These are phyloP conservation scores for Eurytoma adleriae DNA, from an alignment of 2,888 invertebrate species.

Conservation along the genomic window DNA sequence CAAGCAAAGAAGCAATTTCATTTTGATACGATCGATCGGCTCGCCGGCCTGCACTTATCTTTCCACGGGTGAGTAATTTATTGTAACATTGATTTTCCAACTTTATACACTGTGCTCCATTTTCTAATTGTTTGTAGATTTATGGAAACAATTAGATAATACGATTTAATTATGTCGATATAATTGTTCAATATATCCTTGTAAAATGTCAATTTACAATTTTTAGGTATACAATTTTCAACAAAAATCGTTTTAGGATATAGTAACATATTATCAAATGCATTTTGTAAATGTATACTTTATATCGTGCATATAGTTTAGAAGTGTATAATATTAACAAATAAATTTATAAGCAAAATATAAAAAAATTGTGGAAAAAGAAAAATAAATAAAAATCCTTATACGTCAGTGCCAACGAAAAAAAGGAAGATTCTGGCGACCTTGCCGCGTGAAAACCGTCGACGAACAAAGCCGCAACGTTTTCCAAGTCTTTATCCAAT, in stretches of 20 bases:
- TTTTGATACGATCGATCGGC: conserved; percentile 18
- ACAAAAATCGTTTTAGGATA: too few relatives aligned
- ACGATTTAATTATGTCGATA: too few relatives aligned
- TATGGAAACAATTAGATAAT: too few relatives aligned
- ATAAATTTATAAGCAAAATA: neutral
- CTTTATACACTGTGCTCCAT: neutral
- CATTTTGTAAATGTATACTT: neutral
- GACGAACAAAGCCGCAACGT: conserved; percentile 35
- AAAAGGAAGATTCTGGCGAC: conserved; percentile 38
- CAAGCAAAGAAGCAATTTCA: conserved; percentile 29
- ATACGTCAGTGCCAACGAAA: conserved; percentile 29
- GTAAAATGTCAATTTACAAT: too few relatives aligned
- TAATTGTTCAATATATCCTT: too few relatives aligned
- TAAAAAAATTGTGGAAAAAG: neutral
- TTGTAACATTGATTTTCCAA: neutral
- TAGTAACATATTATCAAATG: neutral
- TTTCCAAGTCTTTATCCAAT: conserved; percentile 43
- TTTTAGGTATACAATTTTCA: too few relatives aligned
- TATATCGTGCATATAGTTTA: neutral
- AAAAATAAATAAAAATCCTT: neutral
- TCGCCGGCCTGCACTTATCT: neutral
- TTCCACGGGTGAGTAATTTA: conserved; percentile 15
- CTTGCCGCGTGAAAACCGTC: conserved; percentile 31
- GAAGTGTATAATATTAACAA: neutral
- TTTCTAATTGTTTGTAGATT: too few relatives aligned